Evolutionary conservation across 2,888 invertebrate genomes (phyloP).

Genomic region (Balanococcus diminutus): DNA sequence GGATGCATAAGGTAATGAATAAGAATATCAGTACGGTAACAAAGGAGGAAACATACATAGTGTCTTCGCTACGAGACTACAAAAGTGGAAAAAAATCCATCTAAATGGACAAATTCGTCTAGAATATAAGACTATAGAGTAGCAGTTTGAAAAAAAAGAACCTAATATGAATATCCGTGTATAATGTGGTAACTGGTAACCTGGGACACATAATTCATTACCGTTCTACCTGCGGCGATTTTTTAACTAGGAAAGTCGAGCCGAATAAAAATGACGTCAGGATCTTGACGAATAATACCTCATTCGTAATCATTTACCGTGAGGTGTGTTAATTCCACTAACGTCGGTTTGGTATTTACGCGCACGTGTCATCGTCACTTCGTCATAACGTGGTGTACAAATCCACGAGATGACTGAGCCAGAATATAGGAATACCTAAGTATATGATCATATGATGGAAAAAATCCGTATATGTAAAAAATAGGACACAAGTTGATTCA

Average conservation of each 20-base stretch:
- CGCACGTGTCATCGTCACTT: neutral
- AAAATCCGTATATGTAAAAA: neutral
- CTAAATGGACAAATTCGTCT: neutral
- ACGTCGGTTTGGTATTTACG: neutral
- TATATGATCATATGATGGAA: too few relatives aligned
- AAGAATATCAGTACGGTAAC: conserved; percentile 11
- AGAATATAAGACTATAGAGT: neutral
- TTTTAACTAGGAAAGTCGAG: neutral
- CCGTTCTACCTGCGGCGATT: conserved; percentile 24
- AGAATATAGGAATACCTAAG: neutral
- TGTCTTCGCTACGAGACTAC: neutral
- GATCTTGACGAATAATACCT: conserved; percentile 13
- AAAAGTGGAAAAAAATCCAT: neutral
- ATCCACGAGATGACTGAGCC: neutral
- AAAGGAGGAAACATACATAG: conserved; percentile 31
- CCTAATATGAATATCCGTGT: neutral
- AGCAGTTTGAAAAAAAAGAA: neutral
- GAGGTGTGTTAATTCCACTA: neutral
- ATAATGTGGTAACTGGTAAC: neutral
- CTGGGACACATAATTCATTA: neutral
- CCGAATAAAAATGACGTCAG: neutral
- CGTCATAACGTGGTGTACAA: too few relatives aligned
- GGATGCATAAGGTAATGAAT: conserved; percentile 42
- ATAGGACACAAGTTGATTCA: neutral
- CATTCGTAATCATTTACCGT: conserved; percentile 10